Conservation (phyloP, 2,888 invertebrate species). For the Cantharis nigra region DNA sequence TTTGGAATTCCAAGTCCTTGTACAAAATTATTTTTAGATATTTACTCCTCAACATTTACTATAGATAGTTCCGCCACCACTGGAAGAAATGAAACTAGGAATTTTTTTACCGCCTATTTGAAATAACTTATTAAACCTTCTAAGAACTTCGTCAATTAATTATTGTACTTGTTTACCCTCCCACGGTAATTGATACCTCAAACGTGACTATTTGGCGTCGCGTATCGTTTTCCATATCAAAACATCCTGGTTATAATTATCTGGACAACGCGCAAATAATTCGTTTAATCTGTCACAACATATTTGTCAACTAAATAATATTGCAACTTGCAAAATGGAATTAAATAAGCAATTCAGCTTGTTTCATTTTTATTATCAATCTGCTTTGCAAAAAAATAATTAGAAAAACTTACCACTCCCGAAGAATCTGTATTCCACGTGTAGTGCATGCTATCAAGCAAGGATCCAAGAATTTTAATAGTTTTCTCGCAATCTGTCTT, state of each 20-base stretch:
- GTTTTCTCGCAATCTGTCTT: constrained; percentile 70
- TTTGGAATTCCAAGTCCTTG: no score
- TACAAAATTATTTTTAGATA: no score
- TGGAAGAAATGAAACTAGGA: background rate
- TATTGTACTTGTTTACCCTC: background rate
- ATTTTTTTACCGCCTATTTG: background rate
- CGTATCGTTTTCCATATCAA: background rate
- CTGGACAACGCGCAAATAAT: background rate
- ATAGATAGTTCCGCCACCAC: no score
- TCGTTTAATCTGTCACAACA: background rate
- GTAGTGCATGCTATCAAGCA: constrained; percentile 69
- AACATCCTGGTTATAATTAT: background rate
- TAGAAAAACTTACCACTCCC: constrained; percentile 60
- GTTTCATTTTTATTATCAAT: background rate
- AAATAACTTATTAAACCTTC: no score
- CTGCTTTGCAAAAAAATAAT: background rate
- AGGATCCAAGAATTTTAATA: constrained; percentile 64
- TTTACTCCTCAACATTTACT: no score
- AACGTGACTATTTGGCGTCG: background rate
- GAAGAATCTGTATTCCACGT: constrained; percentile 66
- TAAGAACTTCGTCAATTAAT: no score
- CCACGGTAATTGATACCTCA: background rate
- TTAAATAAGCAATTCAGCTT: background rate
- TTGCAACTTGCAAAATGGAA: background rate
- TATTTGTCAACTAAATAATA: background rate